Conservation (phyloP, 2,113 vertebrate species). For the Nothocercus nigrocapillus region DNA sequence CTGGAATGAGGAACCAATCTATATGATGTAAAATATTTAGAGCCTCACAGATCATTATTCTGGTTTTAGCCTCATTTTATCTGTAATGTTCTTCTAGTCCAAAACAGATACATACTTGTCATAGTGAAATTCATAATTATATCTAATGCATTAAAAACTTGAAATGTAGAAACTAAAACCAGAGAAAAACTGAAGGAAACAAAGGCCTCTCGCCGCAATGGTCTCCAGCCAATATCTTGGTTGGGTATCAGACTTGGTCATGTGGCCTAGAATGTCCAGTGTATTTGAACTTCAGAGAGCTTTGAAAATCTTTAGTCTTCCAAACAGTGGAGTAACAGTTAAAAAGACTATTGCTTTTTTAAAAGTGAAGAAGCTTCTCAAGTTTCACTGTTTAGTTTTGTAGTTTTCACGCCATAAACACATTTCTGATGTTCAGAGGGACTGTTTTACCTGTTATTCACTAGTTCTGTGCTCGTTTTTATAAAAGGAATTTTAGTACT, state of each 20-base stretch:
- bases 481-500: neutral
- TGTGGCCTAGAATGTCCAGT: neutral
- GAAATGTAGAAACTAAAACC: neutral
- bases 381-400: neutral
- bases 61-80: conserved; percentile 43
- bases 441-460: neutral
- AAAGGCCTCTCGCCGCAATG: neutral
- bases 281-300: neutral
- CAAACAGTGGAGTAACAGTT: neutral
- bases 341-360: neutral
- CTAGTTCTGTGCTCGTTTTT: neutral
- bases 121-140: neutral
- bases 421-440: neutral
- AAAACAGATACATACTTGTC: neutral
- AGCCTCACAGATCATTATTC: conserved; percentile 5
- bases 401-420: neutral
- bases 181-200: neutral
- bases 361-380: neutral
- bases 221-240: neutral
- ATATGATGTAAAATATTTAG: conserved; percentile 32
- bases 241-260: neutral
- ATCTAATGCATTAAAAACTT: neutral
- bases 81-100: conserved; percentile 4
- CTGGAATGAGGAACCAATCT: neutral
- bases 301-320: neutral